These are phyloP conservation scores for Archips crataeganus DNA, from an alignment of 2,888 invertebrate genomes.

Conservation along the genomic window DNA sequence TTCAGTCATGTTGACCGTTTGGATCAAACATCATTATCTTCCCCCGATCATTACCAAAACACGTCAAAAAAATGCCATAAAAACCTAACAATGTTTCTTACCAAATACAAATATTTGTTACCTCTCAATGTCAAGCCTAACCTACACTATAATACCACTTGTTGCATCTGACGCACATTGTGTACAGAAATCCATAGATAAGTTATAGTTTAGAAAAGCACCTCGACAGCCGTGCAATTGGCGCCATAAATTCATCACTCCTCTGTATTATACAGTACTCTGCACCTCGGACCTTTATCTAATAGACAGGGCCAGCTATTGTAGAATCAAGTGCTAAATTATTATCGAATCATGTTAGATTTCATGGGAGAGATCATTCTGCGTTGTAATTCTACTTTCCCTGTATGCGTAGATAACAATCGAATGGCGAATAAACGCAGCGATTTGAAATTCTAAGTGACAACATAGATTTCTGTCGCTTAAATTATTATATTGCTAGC, in stretches of 20 bases:
- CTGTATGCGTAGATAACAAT: slow-evolving; percentile 61
- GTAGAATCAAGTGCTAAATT: slow-evolving; percentile 75
- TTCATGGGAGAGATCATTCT: slow-evolving; percentile 67
- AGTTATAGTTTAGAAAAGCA: slow-evolving; percentile 56
- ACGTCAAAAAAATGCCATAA: too few relatives aligned
- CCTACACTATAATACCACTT: slow-evolving; percentile 42
- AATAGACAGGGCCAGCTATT: slow-evolving; percentile 68
- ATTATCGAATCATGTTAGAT: slow-evolving; percentile 72
- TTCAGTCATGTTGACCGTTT: too few relatives aligned
- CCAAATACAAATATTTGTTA: too few relatives aligned
- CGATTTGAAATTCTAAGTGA: slow-evolving; percentile 74
- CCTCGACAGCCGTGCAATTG: slow-evolving; percentile 58
- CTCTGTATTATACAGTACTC: slow-evolving; percentile 56
- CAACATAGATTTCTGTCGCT: slow-evolving; percentile 46
- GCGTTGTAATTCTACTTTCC: slow-evolving; percentile 51
- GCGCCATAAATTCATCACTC: slow-evolving; percentile 55
- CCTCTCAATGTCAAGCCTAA: background rate
- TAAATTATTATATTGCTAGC: slow-evolving; percentile 43
- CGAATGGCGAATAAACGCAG: slow-evolving; percentile 64
- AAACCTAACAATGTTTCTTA: too few relatives aligned
- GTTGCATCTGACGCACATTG: slow-evolving; percentile 50
- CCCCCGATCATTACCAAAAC: too few relatives aligned
- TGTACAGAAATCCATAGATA: slow-evolving; percentile 58
- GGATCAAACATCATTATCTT: too few relatives aligned
- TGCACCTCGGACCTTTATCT: slow-evolving; percentile 64